Base-by-base conservation (phyloP, 2,888 invertebrate genomes). In the Agrochola circellaris region DNA sequence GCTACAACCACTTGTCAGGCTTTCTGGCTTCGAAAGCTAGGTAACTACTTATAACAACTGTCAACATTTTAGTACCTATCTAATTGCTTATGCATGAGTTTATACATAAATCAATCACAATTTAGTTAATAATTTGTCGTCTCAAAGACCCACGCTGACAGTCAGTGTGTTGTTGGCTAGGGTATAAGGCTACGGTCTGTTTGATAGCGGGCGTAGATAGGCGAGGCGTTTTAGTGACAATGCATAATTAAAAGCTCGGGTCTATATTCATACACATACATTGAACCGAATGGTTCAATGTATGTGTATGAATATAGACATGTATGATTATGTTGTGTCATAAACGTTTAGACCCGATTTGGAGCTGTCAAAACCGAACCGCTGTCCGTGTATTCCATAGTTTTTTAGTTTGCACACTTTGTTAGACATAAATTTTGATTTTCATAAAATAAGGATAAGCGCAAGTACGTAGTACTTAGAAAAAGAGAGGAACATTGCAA, bases 51-150 rank as follows among this genome's bases (percentile, higher is more conserved):
- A 20, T 42, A 17, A 0, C 45, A 17, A 23, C 26, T 72, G 42
- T 67, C 60, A 45, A 42, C 4, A 56, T n/a, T 51, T 34, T 15
- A 60, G 48, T 17, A 34, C 34, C 34, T 34, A 62, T 51, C 15
- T 23, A 15, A 65, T 77, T 11, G 34, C 8, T 42, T 82, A 82
- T 82, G 68, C 34, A 82, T 82, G 61, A 70, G 34, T 51, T 51
- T 38, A 73, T 78, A 73, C 73, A 67, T 20, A 51, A 58, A 82
- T 79, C 79, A 74, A 83, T 83, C 66, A 62, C 23, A 38, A 79
- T 82, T 83, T 71, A 45, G 54, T 58, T 20, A 58, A 61, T 64
- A 20, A n/a, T 60, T 58, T 83, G 58, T 62, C 20, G 11, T 45
- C 62, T 15, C 15, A 20, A 34, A 51, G 34, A 45, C 26, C 42